phyloP scores from a whole-genome alignment of 2,113 vertebrate genomes.

The Apistogramma diplotaenia region DNA sequence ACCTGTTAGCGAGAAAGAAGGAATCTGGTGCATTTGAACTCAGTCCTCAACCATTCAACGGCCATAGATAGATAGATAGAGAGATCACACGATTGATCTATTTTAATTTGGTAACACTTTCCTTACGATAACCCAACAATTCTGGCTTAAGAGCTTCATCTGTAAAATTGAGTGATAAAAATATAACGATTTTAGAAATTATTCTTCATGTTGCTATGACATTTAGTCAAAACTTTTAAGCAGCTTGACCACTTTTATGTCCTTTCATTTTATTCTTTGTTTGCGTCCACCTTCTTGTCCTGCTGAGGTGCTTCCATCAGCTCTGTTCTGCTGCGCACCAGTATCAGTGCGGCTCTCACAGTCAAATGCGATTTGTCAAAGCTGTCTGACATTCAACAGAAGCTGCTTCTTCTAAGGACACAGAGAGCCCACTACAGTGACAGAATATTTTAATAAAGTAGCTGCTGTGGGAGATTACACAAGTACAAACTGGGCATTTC shows the following conservation, averaged over 20 bases:
- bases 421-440: conserved; percentile 24
- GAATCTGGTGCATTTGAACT: not conserved
- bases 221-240: not conserved
- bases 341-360: conserved; percentile 12
- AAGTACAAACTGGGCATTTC: conserved; percentile 34
- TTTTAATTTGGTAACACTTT: too few relatives aligned
- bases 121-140: not conserved
- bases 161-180: not conserved
- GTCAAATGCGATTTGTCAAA: conserved; percentile 45
- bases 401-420: conserved; percentile 40
- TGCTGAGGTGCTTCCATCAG: conserved; percentile 14
- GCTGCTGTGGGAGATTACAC: conserved; percentile 46
- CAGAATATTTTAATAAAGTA: conserved; percentile 60
- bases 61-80: too few relatives aligned
- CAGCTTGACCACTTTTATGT: not conserved
- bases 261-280: not conserved
- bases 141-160: not conserved
- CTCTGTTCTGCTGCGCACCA: not conserved
- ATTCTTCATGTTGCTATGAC: not conserved
- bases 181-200: not conserved
- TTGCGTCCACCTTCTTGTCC: not conserved
- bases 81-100: too few relatives aligned
- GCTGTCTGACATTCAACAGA: conserved; percentile 50
- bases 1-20: not conserved
- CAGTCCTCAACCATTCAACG: not conserved